Conservation (phyloP, 2,888 invertebrate species). For the Drosophila ochracea region DNA sequence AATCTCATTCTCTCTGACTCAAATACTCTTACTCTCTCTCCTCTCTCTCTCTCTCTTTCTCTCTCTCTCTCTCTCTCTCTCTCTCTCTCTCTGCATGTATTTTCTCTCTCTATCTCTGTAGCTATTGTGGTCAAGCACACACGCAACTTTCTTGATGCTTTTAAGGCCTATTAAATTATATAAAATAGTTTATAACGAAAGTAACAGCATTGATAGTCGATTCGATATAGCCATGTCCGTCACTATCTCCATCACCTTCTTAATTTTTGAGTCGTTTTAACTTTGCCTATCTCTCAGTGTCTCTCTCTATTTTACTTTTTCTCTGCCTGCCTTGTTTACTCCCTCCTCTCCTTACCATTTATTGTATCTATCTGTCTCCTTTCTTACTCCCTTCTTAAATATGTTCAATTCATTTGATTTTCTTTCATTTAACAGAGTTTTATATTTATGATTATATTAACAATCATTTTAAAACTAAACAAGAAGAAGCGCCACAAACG, state of each 20-base stretch:
- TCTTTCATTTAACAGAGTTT: neutral
- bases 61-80: neutral
- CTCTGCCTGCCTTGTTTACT: neutral
- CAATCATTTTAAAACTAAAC: neutral
- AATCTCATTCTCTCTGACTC: neutral
- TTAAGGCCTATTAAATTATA: neutral
- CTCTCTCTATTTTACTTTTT: neutral
- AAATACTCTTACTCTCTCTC: too few species aligned
- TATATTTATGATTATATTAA: neutral
- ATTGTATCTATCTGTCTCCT: neutral
- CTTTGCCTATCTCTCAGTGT: neutral
- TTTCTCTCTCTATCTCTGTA: neutral
- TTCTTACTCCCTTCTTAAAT: neutral
- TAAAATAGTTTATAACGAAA: neutral
- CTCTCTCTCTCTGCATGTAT: neutral
- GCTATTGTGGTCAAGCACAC: too few species aligned
- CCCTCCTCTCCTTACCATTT: neutral
- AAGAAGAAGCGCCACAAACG: neutral
- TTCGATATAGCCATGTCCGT: neutral
- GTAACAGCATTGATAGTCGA: neutral
- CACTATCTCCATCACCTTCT: neutral
- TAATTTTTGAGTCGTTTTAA: too few species aligned
- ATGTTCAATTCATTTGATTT: neutral
- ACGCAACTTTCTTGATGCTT: neutral
- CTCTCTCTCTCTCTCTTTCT: too few species aligned